Evolutionary conservation across 2,113 vertebrate species (phyloP).

Genomic region (Gorilla gorilla): DNA sequence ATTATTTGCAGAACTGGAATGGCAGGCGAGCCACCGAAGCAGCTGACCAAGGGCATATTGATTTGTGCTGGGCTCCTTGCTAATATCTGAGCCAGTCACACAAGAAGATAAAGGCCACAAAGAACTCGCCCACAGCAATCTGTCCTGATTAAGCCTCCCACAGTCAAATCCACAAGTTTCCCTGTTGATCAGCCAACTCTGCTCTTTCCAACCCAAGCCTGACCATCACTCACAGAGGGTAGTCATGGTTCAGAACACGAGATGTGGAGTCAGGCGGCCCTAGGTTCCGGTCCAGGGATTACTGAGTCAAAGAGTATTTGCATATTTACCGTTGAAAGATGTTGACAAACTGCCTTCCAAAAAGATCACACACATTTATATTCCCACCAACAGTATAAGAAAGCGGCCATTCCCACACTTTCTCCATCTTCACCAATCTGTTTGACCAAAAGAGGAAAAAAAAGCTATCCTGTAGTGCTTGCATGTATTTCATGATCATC

Average conservation of each 20-base stretch:
- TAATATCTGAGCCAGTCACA: conserved; percentile 49
- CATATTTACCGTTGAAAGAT: background rate
- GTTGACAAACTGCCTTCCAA: background rate
- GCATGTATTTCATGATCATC: background rate
- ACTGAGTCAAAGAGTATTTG: conserved; percentile 66
- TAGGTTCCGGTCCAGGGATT: background rate
- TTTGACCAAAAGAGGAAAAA: background rate
- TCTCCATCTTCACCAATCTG: background rate
- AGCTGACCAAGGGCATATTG: conserved; percentile 54
- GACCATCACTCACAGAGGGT: conserved; percentile 31
- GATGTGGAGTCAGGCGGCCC: conserved; percentile 38
- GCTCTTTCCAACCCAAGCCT: conserved; percentile 48
- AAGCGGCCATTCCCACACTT: background rate
- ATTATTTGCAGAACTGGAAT: conserved; percentile 68
- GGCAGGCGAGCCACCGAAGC: conserved; percentile 19
- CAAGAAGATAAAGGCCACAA: conserved; percentile 58
- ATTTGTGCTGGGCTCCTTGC: conserved; percentile 23
- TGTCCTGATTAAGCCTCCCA: conserved; percentile 41
- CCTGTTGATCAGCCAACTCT: background rate
- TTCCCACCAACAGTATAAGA: background rate
- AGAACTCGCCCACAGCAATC: background rate
- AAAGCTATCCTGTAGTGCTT: background rate
- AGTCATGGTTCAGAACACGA: conserved; percentile 58
- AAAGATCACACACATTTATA: background rate
- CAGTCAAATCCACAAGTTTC: conserved; percentile 4